A percentile compares a stretch with the other conserved stretches of the same genome.
Conservation (phyloP, 2,113 vertebrate species). For the Neolamprologus toae region DNA sequence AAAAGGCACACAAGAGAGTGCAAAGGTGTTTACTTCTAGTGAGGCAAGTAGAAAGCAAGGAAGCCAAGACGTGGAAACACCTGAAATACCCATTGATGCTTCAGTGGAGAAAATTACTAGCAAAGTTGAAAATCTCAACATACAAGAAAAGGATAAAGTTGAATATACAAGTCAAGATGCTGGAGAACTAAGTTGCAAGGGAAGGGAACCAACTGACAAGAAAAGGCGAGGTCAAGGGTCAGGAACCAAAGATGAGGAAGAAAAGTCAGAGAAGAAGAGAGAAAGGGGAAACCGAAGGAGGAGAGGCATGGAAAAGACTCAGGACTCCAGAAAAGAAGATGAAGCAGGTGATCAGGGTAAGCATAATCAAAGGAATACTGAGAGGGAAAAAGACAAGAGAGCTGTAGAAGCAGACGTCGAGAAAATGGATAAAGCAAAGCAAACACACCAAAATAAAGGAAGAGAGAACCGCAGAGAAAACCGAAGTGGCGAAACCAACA, state of each 20-base stretch:
- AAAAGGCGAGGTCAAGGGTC: constrained; percentile 34
- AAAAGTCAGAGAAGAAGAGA: constrained; percentile 42
- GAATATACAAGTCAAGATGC: neutral
- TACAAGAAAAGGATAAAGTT: constrained; percentile 51
- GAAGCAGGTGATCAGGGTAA: constrained; percentile 25
- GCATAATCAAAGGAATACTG: constrained; percentile 20
- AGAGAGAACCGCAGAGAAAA: constrained; percentile 34
- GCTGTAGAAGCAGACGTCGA: constrained; percentile 42
- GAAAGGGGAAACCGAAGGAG: constrained; percentile 47
- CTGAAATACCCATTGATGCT: neutral
- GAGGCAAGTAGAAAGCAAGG: constrained; percentile 23
- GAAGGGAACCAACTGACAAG: constrained; percentile 47
- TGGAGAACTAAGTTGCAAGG: constrained; percentile 3
- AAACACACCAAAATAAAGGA: constrained; percentile 10
- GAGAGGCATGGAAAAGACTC: constrained; percentile 31
- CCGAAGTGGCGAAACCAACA: constrained; percentile 15
- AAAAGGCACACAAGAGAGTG: constrained; percentile 26
- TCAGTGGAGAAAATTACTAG: constrained; percentile 60
- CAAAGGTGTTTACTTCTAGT: neutral
- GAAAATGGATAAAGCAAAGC: constrained; percentile 32
- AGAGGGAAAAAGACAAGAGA: constrained; percentile 4
- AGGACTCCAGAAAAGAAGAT: constrained; percentile 38
- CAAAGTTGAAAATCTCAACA: constrained; percentile 75
- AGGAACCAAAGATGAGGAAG: constrained; percentile 45
- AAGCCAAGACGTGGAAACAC: neutral